phyloP scores from a whole-genome alignment of 2,113 vertebrate genomes.

The Gambusia holbrooki region DNA sequence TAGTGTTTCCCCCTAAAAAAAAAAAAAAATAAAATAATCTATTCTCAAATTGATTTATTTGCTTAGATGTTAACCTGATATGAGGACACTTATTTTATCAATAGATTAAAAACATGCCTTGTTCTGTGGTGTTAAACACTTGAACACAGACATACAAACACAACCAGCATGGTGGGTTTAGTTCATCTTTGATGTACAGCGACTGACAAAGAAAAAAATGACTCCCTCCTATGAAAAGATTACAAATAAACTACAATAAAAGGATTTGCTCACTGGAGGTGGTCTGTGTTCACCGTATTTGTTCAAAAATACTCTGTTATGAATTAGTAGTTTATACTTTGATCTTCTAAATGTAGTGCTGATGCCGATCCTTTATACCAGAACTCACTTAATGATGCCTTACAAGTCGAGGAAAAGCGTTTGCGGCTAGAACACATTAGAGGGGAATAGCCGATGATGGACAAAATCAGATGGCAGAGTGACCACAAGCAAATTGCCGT shows the following conservation, averaged over 20 bases:
- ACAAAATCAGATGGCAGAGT: slow-evolving; percentile 47
- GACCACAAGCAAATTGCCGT: slow-evolving; percentile 70
- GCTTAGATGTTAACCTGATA: slow-evolving; percentile 53
- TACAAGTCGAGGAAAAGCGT: slow-evolving; percentile 17
- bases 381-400: slow-evolving; percentile 28
- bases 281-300: slow-evolving; percentile 44
- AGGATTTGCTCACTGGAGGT: slow-evolving; percentile 54
- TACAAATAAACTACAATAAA: slow-evolving; percentile 67
- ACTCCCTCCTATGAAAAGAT: slow-evolving; percentile 67
- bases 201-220: slow-evolving; percentile 56
- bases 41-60: slow-evolving; percentile 43
- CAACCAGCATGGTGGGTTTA: slow-evolving; percentile 62
- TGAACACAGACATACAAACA: slow-evolving; percentile 54
- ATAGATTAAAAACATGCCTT: slow-evolving; percentile 39
- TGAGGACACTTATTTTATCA: slow-evolving; percentile 58
- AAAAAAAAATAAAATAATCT: not conserved
- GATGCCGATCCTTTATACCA: slow-evolving; percentile 6
- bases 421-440: slow-evolving; percentile 27
- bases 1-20: slow-evolving; percentile 10
- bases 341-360: slow-evolving; percentile 51
- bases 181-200: slow-evolving; percentile 67
- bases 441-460: slow-evolving; percentile 34
- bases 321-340: slow-evolving; percentile 48
- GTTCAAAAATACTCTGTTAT: slow-evolving; percentile 45
- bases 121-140: slow-evolving; percentile 48